Evolutionary conservation across 2,888 invertebrate genomes (phyloP).

Genomic region (Keiferia lycopersicella): DNA sequence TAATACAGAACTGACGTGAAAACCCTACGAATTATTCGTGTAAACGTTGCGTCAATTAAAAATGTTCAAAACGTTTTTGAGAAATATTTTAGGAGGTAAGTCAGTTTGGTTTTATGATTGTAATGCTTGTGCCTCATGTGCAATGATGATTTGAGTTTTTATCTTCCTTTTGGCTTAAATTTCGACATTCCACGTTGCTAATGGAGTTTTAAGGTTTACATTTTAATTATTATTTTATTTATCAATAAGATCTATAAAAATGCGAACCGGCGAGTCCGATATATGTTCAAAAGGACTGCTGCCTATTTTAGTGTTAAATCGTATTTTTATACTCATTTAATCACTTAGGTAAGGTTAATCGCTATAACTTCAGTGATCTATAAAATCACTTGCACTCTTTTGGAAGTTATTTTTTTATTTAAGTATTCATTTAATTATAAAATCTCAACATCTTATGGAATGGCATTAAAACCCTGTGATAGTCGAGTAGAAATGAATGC

Average conservation of each 20-base stretch:
- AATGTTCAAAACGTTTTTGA: slow-evolving; percentile 60
- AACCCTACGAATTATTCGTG: slow-evolving; percentile 4
- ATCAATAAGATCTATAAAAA: neutral
- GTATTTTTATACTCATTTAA: slow-evolving; percentile 5
- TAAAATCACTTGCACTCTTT: slow-evolving; percentile 1
- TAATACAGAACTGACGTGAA: slow-evolving; percentile 28
- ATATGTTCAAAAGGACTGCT: slow-evolving; percentile 65
- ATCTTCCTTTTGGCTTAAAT: slow-evolving; percentile 35
- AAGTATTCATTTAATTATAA: neutral
- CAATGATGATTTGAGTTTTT: slow-evolving; percentile 48
- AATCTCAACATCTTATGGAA: slow-evolving; percentile 17
- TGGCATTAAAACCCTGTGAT: slow-evolving; percentile 40
- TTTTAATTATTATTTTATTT: slow-evolving; percentile 36
- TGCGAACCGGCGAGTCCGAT: slow-evolving; percentile 45
- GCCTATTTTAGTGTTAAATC: slow-evolving; percentile 33
- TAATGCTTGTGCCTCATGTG: slow-evolving; percentile 63
- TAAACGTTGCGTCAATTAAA: slow-evolving; percentile 61
- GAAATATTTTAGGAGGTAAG: slow-evolving; percentile 43
- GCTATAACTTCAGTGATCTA: slow-evolving; percentile 32
- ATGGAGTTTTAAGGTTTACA: slow-evolving; percentile 32
- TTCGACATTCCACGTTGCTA: slow-evolving; percentile 54
- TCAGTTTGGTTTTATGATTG: slow-evolving; percentile 49
- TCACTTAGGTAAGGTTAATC: slow-evolving; percentile 15
- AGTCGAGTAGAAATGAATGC: slow-evolving; percentile 55
- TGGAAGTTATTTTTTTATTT: slow-evolving; percentile 12